Evolutionary conservation across 1,140 invertebrate species (phyloP).

Genomic region (Meloidogyne chitwoodi): DNA sequence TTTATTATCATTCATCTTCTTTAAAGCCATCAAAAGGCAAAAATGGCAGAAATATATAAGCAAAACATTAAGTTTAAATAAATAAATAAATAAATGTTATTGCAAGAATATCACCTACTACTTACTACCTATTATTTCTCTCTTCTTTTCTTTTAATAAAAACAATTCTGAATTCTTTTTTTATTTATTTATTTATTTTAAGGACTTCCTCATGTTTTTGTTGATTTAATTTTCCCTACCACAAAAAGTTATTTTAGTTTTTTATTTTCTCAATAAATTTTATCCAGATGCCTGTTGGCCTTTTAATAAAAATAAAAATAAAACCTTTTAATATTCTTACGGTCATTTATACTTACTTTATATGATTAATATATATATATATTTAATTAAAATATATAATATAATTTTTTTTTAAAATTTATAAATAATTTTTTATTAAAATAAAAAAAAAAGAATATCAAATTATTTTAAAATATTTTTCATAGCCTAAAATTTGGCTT

Average conservation of each 20-base stretch:
- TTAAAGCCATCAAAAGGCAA: background rate
- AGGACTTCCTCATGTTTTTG: background rate
- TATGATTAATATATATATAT: background rate
- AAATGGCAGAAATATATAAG: background rate
- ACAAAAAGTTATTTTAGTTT: background rate
- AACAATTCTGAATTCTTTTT: background rate
- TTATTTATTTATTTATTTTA: background rate
- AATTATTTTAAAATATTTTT: too few relatives aligned
- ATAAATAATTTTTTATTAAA: too few relatives aligned
- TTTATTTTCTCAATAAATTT: background rate
- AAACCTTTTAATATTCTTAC: background rate
- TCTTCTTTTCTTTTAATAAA: background rate
- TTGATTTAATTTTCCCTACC: background rate
- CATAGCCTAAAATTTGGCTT: too few relatives aligned
- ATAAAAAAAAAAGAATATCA: too few relatives aligned
- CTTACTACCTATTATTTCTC: background rate
- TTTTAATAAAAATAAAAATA: background rate
- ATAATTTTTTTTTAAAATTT: too few relatives aligned
- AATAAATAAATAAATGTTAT: background rate
- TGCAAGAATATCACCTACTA: background rate
- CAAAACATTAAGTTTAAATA: background rate
- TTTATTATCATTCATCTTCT: background rate
- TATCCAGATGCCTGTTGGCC: background rate
- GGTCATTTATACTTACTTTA: background rate
- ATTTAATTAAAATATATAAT: too few relatives aligned